These are phyloP conservation scores for Acrobasis repandana DNA, from an alignment of 2,888 invertebrate species.

Conservation along the genomic window DNA sequence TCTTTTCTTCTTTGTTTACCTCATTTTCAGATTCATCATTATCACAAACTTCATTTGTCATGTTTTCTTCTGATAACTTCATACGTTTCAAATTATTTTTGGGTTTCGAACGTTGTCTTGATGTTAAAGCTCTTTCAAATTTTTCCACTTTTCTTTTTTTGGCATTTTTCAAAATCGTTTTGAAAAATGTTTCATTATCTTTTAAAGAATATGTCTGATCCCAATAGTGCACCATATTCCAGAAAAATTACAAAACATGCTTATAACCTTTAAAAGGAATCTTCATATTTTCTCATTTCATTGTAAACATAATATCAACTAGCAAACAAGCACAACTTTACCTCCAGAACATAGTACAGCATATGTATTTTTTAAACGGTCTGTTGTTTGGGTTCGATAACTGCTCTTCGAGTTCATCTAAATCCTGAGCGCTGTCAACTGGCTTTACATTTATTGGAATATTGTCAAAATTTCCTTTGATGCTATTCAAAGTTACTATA, in stretches of 20 bases:
- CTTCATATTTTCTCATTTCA: background rate
- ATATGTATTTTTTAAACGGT: slow-evolving; percentile 26
- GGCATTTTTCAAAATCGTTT: background rate
- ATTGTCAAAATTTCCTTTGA: slow-evolving; percentile 23
- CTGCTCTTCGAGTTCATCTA: slow-evolving; percentile 27
- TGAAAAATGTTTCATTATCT: slow-evolving; percentile 4
- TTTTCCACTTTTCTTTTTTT: background rate
- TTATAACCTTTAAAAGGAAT: background rate
- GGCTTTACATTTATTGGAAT: slow-evolving; percentile 26
- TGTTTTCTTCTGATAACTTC: background rate
- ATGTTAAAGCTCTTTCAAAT: background rate
- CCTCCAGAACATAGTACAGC: slow-evolving; percentile 23
- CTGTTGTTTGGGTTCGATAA: slow-evolving; percentile 22
- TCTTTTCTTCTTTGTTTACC: too few relatives aligned
- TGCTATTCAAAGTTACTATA: slow-evolving; percentile 22
- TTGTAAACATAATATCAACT: background rate
- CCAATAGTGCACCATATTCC: background rate
- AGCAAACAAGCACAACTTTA: background rate
- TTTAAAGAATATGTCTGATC: background rate
- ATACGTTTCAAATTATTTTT: background rate
- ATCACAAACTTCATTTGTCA: background rate
- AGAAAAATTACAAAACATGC: background rate
- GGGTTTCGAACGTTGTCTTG: background rate
- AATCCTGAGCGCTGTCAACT: slow-evolving; percentile 26
- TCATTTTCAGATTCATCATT: background rate